Conservation (phyloP, 1,140 invertebrate genomes). For the Globodera rostochiensis region DNA sequence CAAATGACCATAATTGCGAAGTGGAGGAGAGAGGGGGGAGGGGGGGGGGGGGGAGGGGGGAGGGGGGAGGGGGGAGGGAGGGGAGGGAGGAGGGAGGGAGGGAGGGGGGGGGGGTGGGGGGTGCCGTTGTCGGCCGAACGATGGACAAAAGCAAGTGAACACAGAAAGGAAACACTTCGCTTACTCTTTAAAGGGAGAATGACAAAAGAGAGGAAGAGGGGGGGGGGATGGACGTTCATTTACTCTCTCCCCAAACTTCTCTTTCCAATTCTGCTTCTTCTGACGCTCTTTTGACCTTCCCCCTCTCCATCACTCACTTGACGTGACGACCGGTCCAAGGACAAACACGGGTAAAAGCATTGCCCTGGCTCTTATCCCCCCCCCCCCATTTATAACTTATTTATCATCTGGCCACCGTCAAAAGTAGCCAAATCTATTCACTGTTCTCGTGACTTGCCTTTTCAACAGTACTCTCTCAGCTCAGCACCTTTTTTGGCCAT, state of each 20-base stretch:
- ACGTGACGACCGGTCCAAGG: not conserved
- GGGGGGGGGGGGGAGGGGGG: no score
- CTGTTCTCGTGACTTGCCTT: not conserved
- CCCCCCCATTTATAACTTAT: not conserved
- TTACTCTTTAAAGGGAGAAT: not conserved
- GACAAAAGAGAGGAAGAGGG: not conserved
- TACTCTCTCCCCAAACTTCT: no score
- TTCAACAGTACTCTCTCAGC: not conserved
- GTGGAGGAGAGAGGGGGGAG: no score
- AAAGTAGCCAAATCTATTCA: not conserved
- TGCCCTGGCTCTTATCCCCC: not conserved
- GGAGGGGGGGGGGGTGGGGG: not conserved
- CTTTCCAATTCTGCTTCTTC: no score
- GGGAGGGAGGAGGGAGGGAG: not conserved
- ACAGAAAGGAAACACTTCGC: not conserved
- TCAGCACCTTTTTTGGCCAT: not conserved
- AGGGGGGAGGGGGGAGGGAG: no score
- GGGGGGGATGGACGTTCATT: no score
- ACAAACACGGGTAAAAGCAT: not conserved
- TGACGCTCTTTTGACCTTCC: not conserved
- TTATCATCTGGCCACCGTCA: not conserved
- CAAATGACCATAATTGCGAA: not conserved
- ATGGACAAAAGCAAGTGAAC: constrained; percentile 11
- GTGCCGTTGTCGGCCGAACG: not conserved
- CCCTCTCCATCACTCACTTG: no score